phyloP scores from a whole-genome alignment of 2,888 invertebrate genomes.

The Noctua pronuba region DNA sequence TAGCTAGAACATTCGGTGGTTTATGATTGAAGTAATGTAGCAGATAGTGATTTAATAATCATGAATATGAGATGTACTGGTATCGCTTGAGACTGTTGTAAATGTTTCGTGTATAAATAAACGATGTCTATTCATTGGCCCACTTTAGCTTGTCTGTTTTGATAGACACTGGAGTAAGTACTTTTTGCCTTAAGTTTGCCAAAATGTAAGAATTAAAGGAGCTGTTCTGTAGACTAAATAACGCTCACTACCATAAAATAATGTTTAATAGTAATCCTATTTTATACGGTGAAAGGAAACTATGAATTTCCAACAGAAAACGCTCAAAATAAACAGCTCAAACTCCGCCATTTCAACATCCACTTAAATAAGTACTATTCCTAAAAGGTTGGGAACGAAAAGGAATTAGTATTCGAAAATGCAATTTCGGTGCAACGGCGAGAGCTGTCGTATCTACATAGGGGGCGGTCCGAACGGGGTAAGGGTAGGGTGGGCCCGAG shows the following conservation, averaged over 20 bases:
- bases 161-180: slow-evolving; percentile 28
- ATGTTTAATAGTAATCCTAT: neutral
- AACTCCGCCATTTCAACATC: slow-evolving; percentile 55
- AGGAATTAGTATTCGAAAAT: slow-evolving; percentile 89
- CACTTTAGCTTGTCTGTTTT: slow-evolving; percentile 40
- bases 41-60: slow-evolving; percentile 63
- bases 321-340: slow-evolving; percentile 33
- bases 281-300: neutral
- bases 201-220: slow-evolving; percentile 7
- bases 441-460: slow-evolving; percentile 78
- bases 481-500: slow-evolving; percentile 79
- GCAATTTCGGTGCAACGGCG: slow-evolving; percentile 88
- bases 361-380: slow-evolving; percentile 67
- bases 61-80: slow-evolving; percentile 56
- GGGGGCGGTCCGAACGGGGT: slow-evolving; percentile 85
- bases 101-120: slow-evolving; percentile 58
- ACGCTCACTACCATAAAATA: neutral
- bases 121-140: slow-evolving; percentile 51
- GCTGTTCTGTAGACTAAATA: neutral
- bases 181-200: neutral
- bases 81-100: slow-evolving; percentile 59
- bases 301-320: slow-evolving; percentile 9
- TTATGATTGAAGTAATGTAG: slow-evolving; percentile 61
- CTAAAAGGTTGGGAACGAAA: slow-evolving; percentile 75
- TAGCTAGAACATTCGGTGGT: slow-evolving; percentile 63